Conservation (phyloP, 2,113 vertebrate species). For the Aldabrachelys gigantea region DNA sequence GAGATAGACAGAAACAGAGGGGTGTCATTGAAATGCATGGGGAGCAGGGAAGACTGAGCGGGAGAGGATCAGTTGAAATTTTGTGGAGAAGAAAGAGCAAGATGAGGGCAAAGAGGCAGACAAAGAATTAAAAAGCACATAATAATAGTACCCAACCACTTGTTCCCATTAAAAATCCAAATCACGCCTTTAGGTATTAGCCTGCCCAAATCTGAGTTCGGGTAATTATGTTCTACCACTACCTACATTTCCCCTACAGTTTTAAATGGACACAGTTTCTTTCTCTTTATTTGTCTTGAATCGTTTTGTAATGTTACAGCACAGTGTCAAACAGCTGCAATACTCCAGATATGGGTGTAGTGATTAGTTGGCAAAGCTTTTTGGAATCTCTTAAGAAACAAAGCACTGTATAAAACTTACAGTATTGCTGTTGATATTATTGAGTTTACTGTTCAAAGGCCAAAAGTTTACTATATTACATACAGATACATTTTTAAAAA, state of each 20-base stretch:
- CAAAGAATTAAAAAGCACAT: neutral
- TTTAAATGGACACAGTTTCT: neutral
- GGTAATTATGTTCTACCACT: neutral
- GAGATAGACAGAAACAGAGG: neutral
- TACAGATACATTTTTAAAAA: neutral
- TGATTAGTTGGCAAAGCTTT: neutral
- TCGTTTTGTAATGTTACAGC: neutral
- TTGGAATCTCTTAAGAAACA: neutral
- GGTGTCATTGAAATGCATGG: neutral
- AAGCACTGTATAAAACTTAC: neutral
- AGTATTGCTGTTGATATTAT: neutral
- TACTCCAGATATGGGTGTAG: neutral
- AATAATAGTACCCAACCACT: neutral
- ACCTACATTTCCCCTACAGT: neutral
- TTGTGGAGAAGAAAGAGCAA: too few relatives aligned
- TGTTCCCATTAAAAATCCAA: neutral
- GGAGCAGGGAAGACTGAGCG: neutral
- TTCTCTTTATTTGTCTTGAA: neutral
- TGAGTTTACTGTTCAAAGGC: too few relatives aligned
- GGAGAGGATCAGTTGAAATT: rapidly evolving
- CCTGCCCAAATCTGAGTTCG: neutral
- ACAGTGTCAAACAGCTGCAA: neutral
- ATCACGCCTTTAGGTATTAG: neutral
- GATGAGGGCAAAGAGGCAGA: too few relatives aligned
- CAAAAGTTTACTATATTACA: neutral